Conservation (phyloP, 2,797 vertebrate species). For the Notolabrus celidotus region DNA sequence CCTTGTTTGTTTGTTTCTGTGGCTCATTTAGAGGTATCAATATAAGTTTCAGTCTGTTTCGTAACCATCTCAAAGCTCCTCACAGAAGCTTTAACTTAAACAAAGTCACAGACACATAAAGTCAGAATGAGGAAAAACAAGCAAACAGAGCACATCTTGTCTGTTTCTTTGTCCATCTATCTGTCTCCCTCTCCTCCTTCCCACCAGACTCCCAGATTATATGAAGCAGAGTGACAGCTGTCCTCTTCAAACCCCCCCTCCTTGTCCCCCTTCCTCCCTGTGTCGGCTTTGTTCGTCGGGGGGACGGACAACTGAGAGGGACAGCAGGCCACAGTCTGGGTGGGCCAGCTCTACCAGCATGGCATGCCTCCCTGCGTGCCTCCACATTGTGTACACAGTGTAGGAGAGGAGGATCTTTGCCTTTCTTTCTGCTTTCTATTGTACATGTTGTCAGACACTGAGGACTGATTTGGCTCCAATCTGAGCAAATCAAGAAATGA, state of each 20-base stretch:
- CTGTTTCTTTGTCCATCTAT: constrained; percentile 28
- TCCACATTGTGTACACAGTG: constrained; percentile 64
- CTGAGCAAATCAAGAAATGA: constrained; percentile 47
- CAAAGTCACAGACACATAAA: neutral
- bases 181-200: constrained; percentile 45
- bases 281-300: constrained; percentile 78
- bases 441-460: constrained; percentile 59
- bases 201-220: constrained; percentile 68
- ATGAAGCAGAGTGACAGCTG: constrained; percentile 82
- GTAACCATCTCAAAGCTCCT: neutral
- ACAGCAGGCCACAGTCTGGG: constrained; percentile 85
- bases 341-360: constrained; percentile 78
- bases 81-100: neutral
- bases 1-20: no score
- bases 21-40: no score
- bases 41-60: neutral
- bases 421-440: constrained; percentile 56
- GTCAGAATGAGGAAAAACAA: constrained; percentile 6
- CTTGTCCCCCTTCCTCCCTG: constrained; percentile 51
- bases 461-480: constrained; percentile 48
- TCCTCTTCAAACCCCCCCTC: constrained; percentile 54
- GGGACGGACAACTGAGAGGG: constrained; percentile 71
- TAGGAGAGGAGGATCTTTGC: constrained; percentile 50
- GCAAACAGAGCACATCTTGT: neutral
- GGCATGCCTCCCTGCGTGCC: constrained; percentile 58